Base-by-base conservation (phyloP, 2,113 vertebrate genomes). In the Trinectes maculatus region DNA sequence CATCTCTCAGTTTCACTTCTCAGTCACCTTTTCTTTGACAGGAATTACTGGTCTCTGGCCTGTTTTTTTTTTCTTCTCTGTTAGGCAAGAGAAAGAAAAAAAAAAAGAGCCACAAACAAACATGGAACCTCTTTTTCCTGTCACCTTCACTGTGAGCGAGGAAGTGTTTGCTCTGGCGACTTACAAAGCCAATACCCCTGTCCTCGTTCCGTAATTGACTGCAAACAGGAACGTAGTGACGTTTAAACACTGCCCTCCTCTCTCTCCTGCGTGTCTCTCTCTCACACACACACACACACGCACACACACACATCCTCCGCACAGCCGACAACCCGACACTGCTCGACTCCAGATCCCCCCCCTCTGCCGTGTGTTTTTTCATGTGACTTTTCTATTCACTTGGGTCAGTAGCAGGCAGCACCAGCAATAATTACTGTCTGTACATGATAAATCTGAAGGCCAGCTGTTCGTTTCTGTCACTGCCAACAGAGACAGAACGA, bases 381-480 rank as follows among this genome's bases (percentile, higher is more conserved):
- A 84, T 91, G 84, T 88, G 84, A 80, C 90, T 90, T 83, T n/a
- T 91, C 89, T 89, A 79, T 89, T 82, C 87, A 77, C 81, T 91
- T 85, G 88, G 92, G 91, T 92, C 93, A 92, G 90, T 92, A 94
- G 91, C 91, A 94, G 92, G 91, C 92, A 86, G 85, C 90, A 93
- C 83, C 91, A 75, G 87, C 85, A 92, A 92, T 95, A 92, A 93
- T 95, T 94, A 93, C 92, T 88, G 91, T 92, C 93, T 91, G 89
- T 87, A 85, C 93, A 93, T 94, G 92, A 94, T 71, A 89, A 89
- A 94, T 93, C 91, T 92, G 84, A 92, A 89, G 87, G 87, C 91
- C 94, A 95, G 92, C 93, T 95, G 93, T 94, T 94, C 85, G 56
- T 75, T 91, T 90, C 89, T 92, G 84, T 90, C 90, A 92, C 85